Evolutionary conservation across 1,140 invertebrate species (phyloP).

Genomic region (Nasonia vitripennis): DNA sequence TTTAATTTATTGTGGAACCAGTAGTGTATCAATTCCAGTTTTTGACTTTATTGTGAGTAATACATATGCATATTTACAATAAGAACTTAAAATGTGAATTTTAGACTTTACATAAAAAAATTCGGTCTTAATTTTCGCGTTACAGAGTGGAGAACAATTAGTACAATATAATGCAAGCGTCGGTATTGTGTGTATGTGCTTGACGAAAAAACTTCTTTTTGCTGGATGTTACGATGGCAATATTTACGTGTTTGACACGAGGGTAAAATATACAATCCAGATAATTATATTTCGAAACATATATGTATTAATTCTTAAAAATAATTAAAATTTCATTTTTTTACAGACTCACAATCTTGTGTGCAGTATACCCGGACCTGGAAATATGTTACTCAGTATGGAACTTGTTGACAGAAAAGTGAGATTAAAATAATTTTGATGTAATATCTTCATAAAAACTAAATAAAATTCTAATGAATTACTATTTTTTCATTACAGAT

Average conservation of each 20-base stretch:
- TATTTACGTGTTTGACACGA: slow-evolving; percentile 80
- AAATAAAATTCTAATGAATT: neutral
- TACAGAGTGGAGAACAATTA: slow-evolving; percentile 77
- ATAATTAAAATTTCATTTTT: slow-evolving; percentile 37
- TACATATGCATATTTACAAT: slow-evolving; percentile 16
- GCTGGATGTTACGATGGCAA: slow-evolving; percentile 83
- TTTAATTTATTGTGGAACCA: slow-evolving; percentile 82
- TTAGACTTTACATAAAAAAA: slow-evolving; percentile 15
- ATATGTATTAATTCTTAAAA: neutral
- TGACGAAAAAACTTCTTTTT: slow-evolving; percentile 77
- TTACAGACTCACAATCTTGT: slow-evolving; percentile 72
- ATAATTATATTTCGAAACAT: neutral
- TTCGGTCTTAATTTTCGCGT: slow-evolving; percentile 6
- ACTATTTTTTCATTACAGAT: slow-evolving; percentile 69
- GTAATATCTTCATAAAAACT: slow-evolving; percentile 21
- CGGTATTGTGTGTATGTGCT: slow-evolving; percentile 80
- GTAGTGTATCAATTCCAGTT: slow-evolving; percentile 79
- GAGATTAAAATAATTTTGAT: slow-evolving; percentile 51
- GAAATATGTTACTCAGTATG: slow-evolving; percentile 80
- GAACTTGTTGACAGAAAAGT: slow-evolving; percentile 79
- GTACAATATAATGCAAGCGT: slow-evolving; percentile 78
- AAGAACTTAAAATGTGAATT: neutral
- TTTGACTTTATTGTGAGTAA: slow-evolving; percentile 80
- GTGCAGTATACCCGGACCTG: slow-evolving; percentile 79
- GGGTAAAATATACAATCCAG: slow-evolving; percentile 57